A percentile compares a stretch with the other conserved stretches of the same genome.
phyloP scores from a whole-genome alignment of 2,888 invertebrate genomes.

The Cosmia pyralina region DNA sequence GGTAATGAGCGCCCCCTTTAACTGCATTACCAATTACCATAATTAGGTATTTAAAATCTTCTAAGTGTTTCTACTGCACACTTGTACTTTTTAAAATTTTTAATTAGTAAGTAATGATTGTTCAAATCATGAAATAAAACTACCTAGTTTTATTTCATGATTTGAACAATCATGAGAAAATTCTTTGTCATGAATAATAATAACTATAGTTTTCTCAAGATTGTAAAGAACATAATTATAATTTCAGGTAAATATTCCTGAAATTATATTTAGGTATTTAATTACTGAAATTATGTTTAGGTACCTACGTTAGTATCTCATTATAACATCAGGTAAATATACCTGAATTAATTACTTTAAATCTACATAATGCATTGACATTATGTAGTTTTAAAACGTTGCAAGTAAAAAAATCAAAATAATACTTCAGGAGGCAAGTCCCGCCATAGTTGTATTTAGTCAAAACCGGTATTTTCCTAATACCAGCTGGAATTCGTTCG shows the following conservation, averaged over 20 bases:
- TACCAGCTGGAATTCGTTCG: constrained; percentile 25
- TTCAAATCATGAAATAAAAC: too few species aligned
- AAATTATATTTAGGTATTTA: background rate
- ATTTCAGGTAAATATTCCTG: background rate
- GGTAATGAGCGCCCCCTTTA: too few species aligned
- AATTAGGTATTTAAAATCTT: background rate
- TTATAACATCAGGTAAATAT: background rate
- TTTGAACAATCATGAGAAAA: background rate
- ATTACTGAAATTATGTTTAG: background rate
- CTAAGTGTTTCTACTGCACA: background rate
- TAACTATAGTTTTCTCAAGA: background rate
- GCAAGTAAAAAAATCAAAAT: background rate
- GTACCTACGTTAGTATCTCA: background rate
- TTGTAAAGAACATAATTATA: background rate
- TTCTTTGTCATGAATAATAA: background rate
- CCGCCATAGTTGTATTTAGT: background rate
- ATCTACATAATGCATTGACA: too few species aligned
- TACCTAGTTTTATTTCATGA: background rate
- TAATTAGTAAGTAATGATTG: too few species aligned
- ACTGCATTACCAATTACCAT: too few species aligned
- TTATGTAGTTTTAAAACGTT: background rate
- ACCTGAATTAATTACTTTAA: too few species aligned
- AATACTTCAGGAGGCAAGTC: background rate
- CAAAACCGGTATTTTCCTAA: constrained; percentile 17
- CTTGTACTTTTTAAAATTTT: too few species aligned